Evolutionary conservation across 2,888 invertebrate genomes (phyloP).

Genomic region (Cephus sareptanus): DNA sequence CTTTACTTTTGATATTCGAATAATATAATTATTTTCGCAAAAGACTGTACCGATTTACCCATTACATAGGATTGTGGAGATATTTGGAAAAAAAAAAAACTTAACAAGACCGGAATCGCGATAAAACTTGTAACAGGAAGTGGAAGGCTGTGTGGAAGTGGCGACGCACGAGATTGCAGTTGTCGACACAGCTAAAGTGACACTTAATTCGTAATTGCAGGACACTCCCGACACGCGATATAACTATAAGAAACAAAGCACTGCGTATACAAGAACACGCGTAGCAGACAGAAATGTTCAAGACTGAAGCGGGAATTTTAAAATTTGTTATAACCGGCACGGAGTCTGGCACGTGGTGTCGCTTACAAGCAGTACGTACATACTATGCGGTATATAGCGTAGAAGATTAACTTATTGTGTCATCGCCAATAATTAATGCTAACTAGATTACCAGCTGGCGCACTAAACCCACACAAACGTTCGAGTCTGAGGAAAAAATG

Average conservation of each 20-base stretch:
- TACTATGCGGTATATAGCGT: background rate
- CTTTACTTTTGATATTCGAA: background rate
- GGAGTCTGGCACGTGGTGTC: conserved; percentile 22
- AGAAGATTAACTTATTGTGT: conserved; percentile 27
- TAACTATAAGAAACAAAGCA: background rate
- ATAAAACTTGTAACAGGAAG: conserved; percentile 34
- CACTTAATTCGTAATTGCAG: background rate
- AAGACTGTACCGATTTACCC: conserved; percentile 14
- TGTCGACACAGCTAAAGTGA: background rate
- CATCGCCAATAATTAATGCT: conserved; percentile 36
- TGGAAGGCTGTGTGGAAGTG: conserved; percentile 21
- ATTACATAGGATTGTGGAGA: background rate
- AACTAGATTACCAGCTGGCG: conserved; percentile 24
- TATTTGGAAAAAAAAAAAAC: background rate
- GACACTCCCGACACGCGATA: background rate
- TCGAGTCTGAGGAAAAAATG: background rate
- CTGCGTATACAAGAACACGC: background rate
- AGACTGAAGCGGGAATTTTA: background rate
- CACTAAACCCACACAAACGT: background rate
- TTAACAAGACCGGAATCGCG: conserved; percentile 25
- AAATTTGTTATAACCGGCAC: background rate
- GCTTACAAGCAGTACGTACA: conserved; percentile 25
- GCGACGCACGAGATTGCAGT: conserved; percentile 18
- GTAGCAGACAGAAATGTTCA: background rate
- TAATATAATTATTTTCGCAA: background rate